These are phyloP conservation scores for Gymnothorax javanicus DNA, from an alignment of 2,797 vertebrate genomes.

Conservation along the genomic window DNA sequence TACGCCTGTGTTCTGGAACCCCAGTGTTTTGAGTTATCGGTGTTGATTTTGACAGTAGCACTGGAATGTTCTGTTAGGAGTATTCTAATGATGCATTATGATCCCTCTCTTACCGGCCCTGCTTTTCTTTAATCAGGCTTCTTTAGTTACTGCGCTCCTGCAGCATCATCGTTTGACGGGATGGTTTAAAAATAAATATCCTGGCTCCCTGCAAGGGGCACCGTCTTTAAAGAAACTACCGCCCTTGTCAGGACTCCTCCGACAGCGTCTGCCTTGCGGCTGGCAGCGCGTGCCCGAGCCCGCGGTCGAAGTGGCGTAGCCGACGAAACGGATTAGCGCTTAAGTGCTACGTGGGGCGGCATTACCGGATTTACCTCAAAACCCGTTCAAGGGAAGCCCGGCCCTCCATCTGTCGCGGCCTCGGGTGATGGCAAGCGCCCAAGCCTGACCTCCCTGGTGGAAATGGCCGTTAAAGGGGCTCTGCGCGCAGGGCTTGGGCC, in stretches of 20 bases:
- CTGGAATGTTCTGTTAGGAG: no score
- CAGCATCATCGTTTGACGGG: background rate
- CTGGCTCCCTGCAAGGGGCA: background rate
- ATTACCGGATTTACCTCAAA: conserved; percentile 1
- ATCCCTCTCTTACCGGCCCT: no score
- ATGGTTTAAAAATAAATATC: background rate
- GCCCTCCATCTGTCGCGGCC: background rate
- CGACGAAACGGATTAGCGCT: background rate
- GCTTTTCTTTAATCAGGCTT: background rate
- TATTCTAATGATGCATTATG: no score
- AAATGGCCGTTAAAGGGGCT: no score
- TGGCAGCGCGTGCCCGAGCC: background rate
- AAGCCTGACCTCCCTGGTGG: no score
- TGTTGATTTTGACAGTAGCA: no score
- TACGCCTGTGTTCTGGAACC: no score
- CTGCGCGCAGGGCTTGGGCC: background rate
- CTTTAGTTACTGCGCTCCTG: background rate
- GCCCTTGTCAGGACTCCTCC: background rate
- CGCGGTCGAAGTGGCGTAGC: background rate
- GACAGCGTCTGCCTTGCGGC: background rate
- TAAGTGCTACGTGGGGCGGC: background rate
- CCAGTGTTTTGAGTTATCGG: no score
- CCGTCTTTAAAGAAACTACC: background rate
- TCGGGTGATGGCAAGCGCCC: no score
- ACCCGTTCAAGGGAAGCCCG: background rate